Evolutionary conservation across 2,797 vertebrate genomes (phyloP).

Genomic region (Phaenicophaeus curvirostris): DNA sequence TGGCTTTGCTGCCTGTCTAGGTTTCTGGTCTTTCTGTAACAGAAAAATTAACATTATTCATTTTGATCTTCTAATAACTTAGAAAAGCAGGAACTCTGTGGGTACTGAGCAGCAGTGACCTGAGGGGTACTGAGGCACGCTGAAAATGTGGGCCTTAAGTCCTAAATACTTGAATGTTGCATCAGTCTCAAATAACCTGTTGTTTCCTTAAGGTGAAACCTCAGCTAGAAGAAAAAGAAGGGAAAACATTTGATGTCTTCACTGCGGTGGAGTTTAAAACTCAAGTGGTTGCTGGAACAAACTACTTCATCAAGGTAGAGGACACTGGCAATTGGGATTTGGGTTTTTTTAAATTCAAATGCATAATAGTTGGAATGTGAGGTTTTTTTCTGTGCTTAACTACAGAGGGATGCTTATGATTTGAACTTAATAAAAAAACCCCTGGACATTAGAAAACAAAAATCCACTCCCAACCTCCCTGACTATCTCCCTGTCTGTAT

Average conservation of each 20-base stretch:
- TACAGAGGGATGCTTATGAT: not conserved
- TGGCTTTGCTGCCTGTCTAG: not conserved
- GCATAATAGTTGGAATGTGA: not conserved
- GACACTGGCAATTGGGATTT: not conserved
- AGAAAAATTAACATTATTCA: not conserved
- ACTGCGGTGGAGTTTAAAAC: conserved; percentile 73
- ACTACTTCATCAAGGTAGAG: conserved; percentile 84
- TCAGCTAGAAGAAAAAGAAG: conserved; percentile 77
- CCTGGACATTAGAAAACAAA: not conserved
- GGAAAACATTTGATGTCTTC: conserved; percentile 76
- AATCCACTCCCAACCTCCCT: not conserved
- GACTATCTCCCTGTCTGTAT: not conserved
- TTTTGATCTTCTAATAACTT: not conserved
- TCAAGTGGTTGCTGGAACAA: conserved; percentile 83
- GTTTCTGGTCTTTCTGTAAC: not conserved
- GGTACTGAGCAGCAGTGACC: not conserved
- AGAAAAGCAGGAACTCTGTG: not conserved
- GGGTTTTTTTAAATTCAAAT: not conserved
- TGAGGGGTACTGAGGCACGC: not conserved
- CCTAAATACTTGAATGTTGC: not conserved
- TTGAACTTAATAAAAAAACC: not conserved
- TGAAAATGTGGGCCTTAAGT: not conserved
- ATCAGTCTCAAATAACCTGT: not conserved
- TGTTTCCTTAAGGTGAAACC: conserved; percentile 79
- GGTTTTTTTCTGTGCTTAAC: not conserved